Conservation (phyloP, 2,113 vertebrate species). For the Eulemur macaco region DNA sequence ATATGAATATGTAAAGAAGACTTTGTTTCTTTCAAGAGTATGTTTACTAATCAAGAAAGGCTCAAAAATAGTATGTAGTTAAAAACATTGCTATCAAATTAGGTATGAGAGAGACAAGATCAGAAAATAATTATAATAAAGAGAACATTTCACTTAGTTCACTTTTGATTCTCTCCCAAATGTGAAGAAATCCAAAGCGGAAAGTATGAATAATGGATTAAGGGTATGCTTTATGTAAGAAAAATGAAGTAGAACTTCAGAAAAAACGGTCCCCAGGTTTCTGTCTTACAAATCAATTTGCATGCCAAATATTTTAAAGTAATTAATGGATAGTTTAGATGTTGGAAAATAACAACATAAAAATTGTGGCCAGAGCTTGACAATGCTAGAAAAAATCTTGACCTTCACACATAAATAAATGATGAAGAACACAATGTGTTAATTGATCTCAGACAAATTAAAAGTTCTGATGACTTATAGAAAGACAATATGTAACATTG, state of each 20-base stretch:
- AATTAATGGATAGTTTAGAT: neutral
- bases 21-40: neutral
- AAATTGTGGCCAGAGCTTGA: neutral
- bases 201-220: neutral
- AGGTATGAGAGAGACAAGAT: neutral
- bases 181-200: neutral
- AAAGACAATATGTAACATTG: neutral
- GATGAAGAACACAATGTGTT: neutral
- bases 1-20: neutral
- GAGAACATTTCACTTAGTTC: neutral
- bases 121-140: slow-evolving; percentile 21
- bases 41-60: neutral
- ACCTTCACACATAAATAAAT: neutral
- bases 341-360: neutral
- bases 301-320: slow-evolving; percentile 18
- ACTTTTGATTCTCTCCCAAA: neutral
- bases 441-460: neutral
- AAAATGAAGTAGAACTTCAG: neutral
- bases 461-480: neutral
- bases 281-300: neutral
- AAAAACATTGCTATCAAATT: neutral
- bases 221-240: neutral
- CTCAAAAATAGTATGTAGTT: neutral
- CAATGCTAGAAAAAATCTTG: neutral
- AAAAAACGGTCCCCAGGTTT: neutral